Conservation (phyloP, 2,888 invertebrate genomes). For the Spodoptera picta region DNA sequence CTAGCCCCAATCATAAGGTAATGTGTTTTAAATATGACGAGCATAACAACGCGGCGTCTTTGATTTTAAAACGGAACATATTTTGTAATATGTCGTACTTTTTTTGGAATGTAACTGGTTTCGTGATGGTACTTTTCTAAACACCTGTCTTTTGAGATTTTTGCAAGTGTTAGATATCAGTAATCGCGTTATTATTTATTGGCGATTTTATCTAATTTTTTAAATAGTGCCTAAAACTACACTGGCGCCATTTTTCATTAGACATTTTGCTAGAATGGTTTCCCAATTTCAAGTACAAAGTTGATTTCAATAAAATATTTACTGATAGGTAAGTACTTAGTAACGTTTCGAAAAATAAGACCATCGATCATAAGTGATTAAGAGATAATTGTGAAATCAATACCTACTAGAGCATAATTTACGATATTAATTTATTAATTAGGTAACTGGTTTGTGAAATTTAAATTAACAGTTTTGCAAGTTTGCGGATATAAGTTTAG, state of each 20-base stretch:
- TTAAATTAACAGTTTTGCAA: too few species aligned
- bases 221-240: too few species aligned
- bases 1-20: slow-evolving; percentile 72
- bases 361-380: slow-evolving; percentile 54
- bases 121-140: neutral
- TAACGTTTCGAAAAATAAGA: slow-evolving; percentile 30
- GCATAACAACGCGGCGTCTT: slow-evolving; percentile 66
- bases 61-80: slow-evolving; percentile 52
- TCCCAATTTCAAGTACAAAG: too few species aligned
- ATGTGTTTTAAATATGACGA: slow-evolving; percentile 75
- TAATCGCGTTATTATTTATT: neutral
- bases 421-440: slow-evolving; percentile 6
- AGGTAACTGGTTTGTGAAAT: neutral
- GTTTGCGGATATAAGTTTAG: too few species aligned
- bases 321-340: too few species aligned
- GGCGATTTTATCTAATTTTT: neutral
- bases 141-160: neutral
- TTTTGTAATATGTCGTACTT: slow-evolving; percentile 3
- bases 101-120: neutral
- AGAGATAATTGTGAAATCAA: slow-evolving; percentile 59
- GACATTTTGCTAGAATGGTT: too few species aligned
- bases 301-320: too few species aligned
- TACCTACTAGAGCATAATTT: slow-evolving; percentile 19
- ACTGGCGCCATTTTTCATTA: too few species aligned
- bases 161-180: neutral